A percentile compares a stretch with the other conserved stretches of the same genome.
phyloP scores from a whole-genome alignment of 2,113 vertebrate species.

The Gavia stellata region DNA sequence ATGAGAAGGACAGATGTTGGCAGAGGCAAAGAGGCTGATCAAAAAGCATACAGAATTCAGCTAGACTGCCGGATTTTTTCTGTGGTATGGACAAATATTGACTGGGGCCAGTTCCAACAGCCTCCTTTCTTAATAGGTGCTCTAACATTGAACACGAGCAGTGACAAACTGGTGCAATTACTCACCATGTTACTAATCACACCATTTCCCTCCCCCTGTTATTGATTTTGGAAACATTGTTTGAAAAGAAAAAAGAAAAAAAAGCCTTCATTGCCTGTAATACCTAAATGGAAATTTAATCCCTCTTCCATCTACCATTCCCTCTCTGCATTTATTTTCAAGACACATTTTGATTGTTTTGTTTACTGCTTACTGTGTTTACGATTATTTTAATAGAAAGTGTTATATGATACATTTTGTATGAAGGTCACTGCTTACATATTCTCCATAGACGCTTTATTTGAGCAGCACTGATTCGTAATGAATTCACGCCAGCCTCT shows the following conservation, averaged over 20 bases:
- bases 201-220: not conserved
- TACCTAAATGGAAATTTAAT: slow-evolving; percentile 61
- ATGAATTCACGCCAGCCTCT: slow-evolving; percentile 43
- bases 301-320: slow-evolving; percentile 19
- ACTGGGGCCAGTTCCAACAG: not conserved
- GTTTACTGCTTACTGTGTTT: slow-evolving; percentile 70
- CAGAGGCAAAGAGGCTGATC: not conserved
- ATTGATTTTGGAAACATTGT: slow-evolving; percentile 47
- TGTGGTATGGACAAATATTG: not conserved
- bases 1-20: not conserved
- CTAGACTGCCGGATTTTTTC: not conserved
- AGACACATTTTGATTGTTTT: slow-evolving; percentile 66
- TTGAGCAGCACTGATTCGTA: slow-evolving; percentile 16
- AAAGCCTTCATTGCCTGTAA: not conserved
- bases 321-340: slow-evolving; percentile 39
- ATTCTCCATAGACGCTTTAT: slow-evolving; percentile 17
- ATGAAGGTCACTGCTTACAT: slow-evolving; percentile 65
- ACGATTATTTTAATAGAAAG: slow-evolving; percentile 65
- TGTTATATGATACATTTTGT: slow-evolving; percentile 44
- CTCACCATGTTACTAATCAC: slow-evolving; percentile 16
- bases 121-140: not conserved
- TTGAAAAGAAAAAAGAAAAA: not conserved
- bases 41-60: not conserved
- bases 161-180: slow-evolving; percentile 11
- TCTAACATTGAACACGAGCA: not conserved